These are phyloP conservation scores for Cyphomyrmex costatus DNA, from an alignment of 1,140 invertebrate genomes.

Conservation along the genomic window DNA sequence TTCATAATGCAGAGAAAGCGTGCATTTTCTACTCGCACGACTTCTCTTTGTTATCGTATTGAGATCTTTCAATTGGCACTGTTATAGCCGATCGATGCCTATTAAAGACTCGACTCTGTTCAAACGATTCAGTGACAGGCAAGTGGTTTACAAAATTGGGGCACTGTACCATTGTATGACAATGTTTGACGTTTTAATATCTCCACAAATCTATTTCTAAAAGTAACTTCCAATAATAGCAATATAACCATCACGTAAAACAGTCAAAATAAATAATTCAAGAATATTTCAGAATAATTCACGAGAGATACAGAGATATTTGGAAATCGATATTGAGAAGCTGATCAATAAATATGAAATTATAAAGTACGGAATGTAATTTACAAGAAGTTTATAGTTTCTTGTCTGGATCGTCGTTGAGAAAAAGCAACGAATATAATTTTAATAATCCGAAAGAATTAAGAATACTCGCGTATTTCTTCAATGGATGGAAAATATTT, in stretches of 20 bases:
- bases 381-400: neutral
- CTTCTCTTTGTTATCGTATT: constrained; percentile 59
- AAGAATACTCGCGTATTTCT: neutral
- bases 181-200: constrained; percentile 52
- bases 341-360: neutral
- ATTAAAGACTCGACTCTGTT: constrained; percentile 47
- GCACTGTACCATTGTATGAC: constrained; percentile 16
- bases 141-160: constrained; percentile 66
- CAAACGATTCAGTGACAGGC: constrained; percentile 33
- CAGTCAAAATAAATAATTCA: too few relatives aligned
- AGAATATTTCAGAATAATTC: neutral
- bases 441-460: neutral
- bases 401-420: neutral
- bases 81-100: constrained; percentile 57
- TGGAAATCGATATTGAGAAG: neutral
- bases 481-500: neutral
- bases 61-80: constrained; percentile 69
- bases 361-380: neutral
- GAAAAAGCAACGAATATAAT: neutral
- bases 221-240: constrained; percentile 12
- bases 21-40: constrained; percentile 62
- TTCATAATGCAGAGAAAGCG: constrained; percentile 30
- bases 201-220: neutral
- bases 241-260: neutral
- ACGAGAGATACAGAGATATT: neutral